Base-by-base conservation (phyloP, 2,797 vertebrate species). In the Rhinichthys osculus region DNA sequence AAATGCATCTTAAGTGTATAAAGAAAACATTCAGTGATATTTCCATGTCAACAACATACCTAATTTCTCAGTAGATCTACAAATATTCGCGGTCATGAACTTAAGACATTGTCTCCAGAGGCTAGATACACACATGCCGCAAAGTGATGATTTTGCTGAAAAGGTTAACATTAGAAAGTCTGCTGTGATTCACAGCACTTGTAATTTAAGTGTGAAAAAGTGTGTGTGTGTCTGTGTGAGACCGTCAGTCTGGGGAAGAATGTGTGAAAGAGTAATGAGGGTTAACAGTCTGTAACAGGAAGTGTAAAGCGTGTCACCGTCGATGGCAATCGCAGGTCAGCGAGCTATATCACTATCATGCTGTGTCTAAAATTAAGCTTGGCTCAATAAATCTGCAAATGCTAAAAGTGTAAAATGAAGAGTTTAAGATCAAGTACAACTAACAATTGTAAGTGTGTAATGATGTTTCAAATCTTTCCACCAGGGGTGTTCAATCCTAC, bases 261-360 rank as follows among this genome's bases (percentile, higher is more conserved):
- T 66, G 83, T 88, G 87, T 42, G 42, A 70, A 85, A 69, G 83
- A 81, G 86, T 82, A 82, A 85, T 87, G 72, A 87, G 79, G 87
- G 83, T 82, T 82, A 85, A 84, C 72, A 23, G 42, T 47, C 71
- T 64, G 57, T 81, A 82, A 82, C 79, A 87, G 84, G 69, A 74
- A 85, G 79, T 85, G 73, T 66, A 70, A 78, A 82, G 50, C 10
- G 79, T 81, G 54, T 87, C 71, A 76, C 78, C 8, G 38, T 23
- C 47, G 33, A 83, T 44, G 54, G 67, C n/a, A 62, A 54, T 57
- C 69, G 10, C 42, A 77, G 64, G 23, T 21, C 19, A 82, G 77
- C 54, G 16, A 42, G 76, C 44, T 62, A 7, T 17, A 40, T 71
- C 83, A 70, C 74, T n/a, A 62, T 70, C 38, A 78, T 70, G 76